A percentile compares a stretch with the other conserved stretches of the same genome.
phyloP scores from a whole-genome alignment of 2,888 invertebrate genomes.

The Lasius platythorax region DNA sequence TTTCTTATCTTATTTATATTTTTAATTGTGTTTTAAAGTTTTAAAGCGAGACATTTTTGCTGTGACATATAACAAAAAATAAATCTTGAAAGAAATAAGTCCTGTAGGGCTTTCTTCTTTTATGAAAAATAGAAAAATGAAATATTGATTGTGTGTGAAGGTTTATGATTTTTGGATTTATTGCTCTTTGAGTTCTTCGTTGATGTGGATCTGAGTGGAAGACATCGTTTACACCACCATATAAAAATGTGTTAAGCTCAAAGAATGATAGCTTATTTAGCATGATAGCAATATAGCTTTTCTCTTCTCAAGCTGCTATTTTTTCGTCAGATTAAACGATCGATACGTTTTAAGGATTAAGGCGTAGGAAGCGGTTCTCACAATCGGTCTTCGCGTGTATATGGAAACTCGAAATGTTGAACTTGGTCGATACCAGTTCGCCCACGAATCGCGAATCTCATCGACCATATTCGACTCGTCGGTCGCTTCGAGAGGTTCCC shows the following conservation, averaged over 20 bases:
- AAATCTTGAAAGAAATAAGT: background rate
- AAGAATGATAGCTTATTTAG: constrained; percentile 10
- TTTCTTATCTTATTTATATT: background rate
- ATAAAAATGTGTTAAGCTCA: constrained; percentile 9
- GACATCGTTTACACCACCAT: background rate
- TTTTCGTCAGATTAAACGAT: constrained; percentile 23
- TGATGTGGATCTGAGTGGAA: background rate
- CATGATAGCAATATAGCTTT: background rate
- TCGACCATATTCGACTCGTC: constrained; percentile 66
- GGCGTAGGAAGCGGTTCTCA: background rate
- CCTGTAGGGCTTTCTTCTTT: background rate
- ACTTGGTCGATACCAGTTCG: constrained; percentile 69
- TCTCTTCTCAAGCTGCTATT: background rate
- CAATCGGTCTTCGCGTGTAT: background rate
- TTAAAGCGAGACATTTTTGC: background rate
- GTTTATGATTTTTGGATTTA: background rate
- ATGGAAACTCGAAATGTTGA: constrained; percentile 52
- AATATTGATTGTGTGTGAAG: background rate
- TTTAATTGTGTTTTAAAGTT: background rate
- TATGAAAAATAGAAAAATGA: background rate
- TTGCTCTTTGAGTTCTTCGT: background rate
- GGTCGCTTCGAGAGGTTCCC: background rate
- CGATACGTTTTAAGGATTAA: constrained; percentile 1
- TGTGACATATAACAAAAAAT: background rate
- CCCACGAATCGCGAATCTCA: constrained; percentile 59